Percentiles rank a stretch among this genome's conserved stretches.
Conservation (phyloP, 2,797 vertebrate genomes). For the Babyrousa celebensis region DNA sequence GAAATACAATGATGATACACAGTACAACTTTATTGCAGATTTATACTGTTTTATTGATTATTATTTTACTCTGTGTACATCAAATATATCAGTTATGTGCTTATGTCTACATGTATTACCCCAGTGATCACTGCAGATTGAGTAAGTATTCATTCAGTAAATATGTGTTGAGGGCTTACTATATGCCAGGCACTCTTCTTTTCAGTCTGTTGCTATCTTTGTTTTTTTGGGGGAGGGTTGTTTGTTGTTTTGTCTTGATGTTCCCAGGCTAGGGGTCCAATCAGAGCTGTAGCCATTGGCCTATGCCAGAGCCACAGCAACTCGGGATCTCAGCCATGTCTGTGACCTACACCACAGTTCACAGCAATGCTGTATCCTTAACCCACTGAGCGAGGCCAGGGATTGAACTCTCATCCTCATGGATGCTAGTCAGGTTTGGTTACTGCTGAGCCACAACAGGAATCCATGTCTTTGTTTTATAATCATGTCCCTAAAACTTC, state of each 20-base stretch:
- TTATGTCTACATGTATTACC: background rate
- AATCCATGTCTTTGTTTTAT: slow-evolving; percentile 7
- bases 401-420: no score
- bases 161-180: background rate
- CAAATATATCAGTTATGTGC: background rate
- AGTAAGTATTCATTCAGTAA: background rate
- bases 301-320: no score
- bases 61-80: background rate
- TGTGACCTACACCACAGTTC: no score
- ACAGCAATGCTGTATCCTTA: no score
- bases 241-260: no score
- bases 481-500: slow-evolving; percentile 22
- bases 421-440: no score
- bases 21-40: slow-evolving; percentile 8
- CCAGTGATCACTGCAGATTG: background rate
- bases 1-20: background rate
- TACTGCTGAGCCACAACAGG: no score
- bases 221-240: background rate
- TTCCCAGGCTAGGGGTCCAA: no score
- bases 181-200: background rate
- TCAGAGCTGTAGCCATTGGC: no score
- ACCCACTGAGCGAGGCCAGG: no score
- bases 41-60: background rate
- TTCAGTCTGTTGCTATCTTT: background rate
- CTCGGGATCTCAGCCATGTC: no score